Evolutionary conservation across 2,888 invertebrate species (phyloP), one percentile per base, ranked within the genome.

Genomic region (Nezara viridula): DNA sequence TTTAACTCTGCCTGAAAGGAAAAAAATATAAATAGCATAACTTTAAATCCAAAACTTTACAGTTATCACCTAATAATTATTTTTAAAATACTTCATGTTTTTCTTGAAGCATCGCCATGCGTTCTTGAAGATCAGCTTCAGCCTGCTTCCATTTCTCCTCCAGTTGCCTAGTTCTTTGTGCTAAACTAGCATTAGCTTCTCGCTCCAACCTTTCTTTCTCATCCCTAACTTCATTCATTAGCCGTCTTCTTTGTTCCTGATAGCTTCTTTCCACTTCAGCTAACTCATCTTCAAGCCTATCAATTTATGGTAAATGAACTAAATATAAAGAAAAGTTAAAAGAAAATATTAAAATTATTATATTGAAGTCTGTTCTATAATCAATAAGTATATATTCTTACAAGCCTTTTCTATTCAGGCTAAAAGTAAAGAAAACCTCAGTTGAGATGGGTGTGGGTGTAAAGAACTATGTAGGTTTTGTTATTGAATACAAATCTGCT

Each of bases 251-350:
- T 91, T 95, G 94, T 89, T 95, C 94, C 90, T 95, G 94, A 90
- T 94, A 94, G 5, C 93, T 92, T 90, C 93, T 93, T 91, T 94
- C 94, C 91, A 94, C 94, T 87, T 94, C 93, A 92, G 94, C 94
- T 14, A 94, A 93, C 92, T 94, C 93, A 87, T 94, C 94, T 91
- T 95, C 94, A 85, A 94, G 93, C 90, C 94, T 94, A 44, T 24
- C 24, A 81, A 81, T 44, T 44, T 12, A 44, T 44, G 12, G 44
- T 77, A 77, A 89, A 19, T 40, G 9, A 60, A 50, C 0, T 86
- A 73, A 55, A 81, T 85, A 32, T 21, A 85, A 52, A 55, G 40
- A 52, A 14, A 66, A 66, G n/a, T n/a, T n/a, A n/a, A n/a, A n/a
- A n/a, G n/a, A n/a, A n/a, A n/a, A n/a, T n/a, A n/a, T n/a, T n/a